Conservation (phyloP, 2,888 invertebrate genomes). For the Teleogryllus oceanicus region DNA sequence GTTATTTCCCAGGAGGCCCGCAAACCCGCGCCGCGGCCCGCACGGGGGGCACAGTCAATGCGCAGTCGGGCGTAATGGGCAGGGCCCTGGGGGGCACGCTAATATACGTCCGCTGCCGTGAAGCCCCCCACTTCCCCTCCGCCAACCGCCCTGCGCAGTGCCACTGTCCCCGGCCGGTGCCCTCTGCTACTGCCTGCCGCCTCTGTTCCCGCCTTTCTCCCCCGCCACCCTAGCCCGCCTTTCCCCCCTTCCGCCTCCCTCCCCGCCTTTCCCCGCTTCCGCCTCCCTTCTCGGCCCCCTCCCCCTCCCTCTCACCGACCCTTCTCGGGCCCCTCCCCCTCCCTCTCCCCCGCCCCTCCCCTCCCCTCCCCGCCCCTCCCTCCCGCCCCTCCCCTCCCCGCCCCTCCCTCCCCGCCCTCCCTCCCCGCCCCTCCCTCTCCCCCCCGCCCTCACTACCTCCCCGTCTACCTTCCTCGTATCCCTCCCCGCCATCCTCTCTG, state of each 20-base stretch:
- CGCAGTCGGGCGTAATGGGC: conserved; percentile 1
- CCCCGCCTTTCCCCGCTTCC: not conserved
- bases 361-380: not conserved
- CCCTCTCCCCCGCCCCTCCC: not conserved
- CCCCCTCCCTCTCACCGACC: not conserved
- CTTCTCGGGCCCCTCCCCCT: not conserved
- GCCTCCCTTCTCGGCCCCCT: not conserved
- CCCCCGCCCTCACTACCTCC: not conserved
- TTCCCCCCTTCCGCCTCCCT: not conserved
- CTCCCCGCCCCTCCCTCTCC: not conserved
- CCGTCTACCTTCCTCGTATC: not conserved
- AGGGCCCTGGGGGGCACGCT: not conserved
- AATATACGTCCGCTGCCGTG: not conserved
- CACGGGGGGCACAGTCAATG: not conserved
- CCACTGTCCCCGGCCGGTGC: not conserved
- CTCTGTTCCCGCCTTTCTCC: not conserved
- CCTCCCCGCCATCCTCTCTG: too few relatives aligned
- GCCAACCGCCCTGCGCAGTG: not conserved
- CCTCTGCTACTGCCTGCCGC: not conserved
- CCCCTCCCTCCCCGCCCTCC: not conserved
- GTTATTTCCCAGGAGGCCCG: conserved; percentile 9
- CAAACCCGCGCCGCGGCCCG: not conserved
- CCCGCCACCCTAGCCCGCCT: not conserved
- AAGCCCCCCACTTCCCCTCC: too few relatives aligned
- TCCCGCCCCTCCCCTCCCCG: not conserved